Conservation (phyloP, 2,888 invertebrate species). For the Pseudococcus viburni region DNA sequence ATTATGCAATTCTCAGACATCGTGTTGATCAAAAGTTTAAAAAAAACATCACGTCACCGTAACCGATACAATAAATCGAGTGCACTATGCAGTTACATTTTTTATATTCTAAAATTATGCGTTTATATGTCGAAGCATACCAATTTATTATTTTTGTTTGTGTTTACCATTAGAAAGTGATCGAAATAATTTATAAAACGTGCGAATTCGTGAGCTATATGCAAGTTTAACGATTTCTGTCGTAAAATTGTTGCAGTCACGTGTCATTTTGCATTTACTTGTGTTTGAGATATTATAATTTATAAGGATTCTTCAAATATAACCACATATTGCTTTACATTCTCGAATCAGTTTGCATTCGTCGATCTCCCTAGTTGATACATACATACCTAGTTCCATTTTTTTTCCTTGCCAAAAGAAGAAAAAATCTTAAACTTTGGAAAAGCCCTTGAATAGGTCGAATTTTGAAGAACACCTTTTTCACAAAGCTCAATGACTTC, state of each 20-base stretch:
- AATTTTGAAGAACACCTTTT: slow-evolving; percentile 36
- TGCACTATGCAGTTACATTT: background rate
- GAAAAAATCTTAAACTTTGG: background rate
- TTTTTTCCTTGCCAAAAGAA: background rate
- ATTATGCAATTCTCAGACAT: background rate
- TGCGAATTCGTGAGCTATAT: background rate
- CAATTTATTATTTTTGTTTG: slow-evolving; percentile 25
- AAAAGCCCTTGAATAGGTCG: slow-evolving; percentile 39
- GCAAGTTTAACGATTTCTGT: slow-evolving; percentile 2
- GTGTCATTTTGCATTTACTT: slow-evolving; percentile 40
- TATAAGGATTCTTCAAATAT: slow-evolving; percentile 26
- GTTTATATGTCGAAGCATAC: background rate
- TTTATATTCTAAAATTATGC: background rate
- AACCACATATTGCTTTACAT: background rate
- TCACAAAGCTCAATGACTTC: slow-evolving; percentile 14
- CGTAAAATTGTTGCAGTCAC: slow-evolving; percentile 37
- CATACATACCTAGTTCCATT: background rate
- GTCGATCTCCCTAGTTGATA: background rate
- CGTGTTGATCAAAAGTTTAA: background rate
- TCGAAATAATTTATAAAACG: slow-evolving; percentile 34
- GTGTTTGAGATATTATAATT: background rate
- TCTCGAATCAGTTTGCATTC: background rate
- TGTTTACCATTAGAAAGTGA: background rate
- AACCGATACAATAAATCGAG: background rate
- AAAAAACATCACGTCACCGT: slow-evolving; percentile 6